Base-by-base conservation (phyloP, 2,113 vertebrate genomes). In the Leuciscus idus region DNA sequence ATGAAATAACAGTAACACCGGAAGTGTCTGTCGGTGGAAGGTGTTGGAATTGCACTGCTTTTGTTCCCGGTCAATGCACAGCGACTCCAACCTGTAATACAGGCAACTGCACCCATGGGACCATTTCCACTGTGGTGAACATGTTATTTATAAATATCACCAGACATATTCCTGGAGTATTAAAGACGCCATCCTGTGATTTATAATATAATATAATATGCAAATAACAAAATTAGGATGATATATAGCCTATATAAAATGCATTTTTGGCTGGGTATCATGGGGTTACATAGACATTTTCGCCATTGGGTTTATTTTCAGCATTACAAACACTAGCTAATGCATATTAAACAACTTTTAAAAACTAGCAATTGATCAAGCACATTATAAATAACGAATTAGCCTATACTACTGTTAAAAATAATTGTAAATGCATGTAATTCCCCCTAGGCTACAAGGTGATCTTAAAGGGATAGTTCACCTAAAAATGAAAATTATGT, bases 1-100 rank as follows among this genome's bases (percentile, higher is more conserved):
- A 90, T 89, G 70, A 84, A 85, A 87, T 89, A 83, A 86, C 90
- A 85, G 78, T 75, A 83, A 85, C 55, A 57, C 88, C 90, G 89
- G 91, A 91, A 91, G 91, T 91, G 55, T 75, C 59, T 81, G 79
- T 83, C 39, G 50, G 70, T 76, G 79, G 88, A 87, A 80, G 83
- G 90, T 86, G 75, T 52, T 76, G 57, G 52, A 90, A 92, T 92
- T 90, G 11, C 23, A 10, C 21, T 6, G 52, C 59, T 77, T 81
- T 52, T 61, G n/a, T 64, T 55, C 52, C 68, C n/a, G 28, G 17
- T 72, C 10, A 74, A 17, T 64, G 5, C 43, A 82, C 57, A 82
- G 46, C 36, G 72, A 70, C 62, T 21, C 85, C 50, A 46, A 9
- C 48, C 21, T 33, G 50, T 48, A n/a, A 39, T 17, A 57, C 1